These are phyloP conservation scores for Fragum sueziense DNA, from an alignment of 2,888 invertebrate species.

Conservation along the genomic window DNA sequence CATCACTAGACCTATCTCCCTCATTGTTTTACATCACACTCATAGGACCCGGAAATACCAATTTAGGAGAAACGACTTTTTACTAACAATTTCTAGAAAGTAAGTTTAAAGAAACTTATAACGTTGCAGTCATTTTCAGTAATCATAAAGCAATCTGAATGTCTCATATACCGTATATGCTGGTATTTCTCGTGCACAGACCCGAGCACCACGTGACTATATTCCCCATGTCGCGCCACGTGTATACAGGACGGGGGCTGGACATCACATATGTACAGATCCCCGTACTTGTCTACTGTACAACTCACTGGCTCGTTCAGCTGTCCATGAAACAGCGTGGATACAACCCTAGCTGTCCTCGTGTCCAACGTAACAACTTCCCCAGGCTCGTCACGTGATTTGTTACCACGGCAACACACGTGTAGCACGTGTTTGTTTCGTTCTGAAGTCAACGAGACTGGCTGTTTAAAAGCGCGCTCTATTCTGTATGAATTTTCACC, in stretches of 20 bases:
- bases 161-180: constrained; percentile 30
- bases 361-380: constrained; percentile 38
- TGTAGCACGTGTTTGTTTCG: constrained; percentile 1
- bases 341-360: background rate
- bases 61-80: too few relatives aligned
- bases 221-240: constrained; percentile 25
- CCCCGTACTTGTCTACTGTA: constrained; percentile 28
- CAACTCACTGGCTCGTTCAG: constrained; percentile 40
- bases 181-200: constrained; percentile 43
- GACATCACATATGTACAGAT: constrained; percentile 43
- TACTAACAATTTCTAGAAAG: too few relatives aligned
- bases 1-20: too few relatives aligned
- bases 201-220: constrained; percentile 33
- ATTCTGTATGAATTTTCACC: constrained; percentile 3
- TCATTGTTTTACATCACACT: too few relatives aligned
- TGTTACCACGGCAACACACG: constrained; percentile 36
- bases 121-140: constrained; percentile 18
- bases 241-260: constrained; percentile 39
- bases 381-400: constrained; percentile 16
- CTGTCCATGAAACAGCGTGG: background rate
- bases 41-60: too few relatives aligned
- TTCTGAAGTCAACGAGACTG: constrained; percentile 35
- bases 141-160: constrained; percentile 1
- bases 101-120: background rate
- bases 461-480: constrained; percentile 37